Conservation (phyloP, 2,888 invertebrate genomes). For the Holacanthella duospinosa region DNA sequence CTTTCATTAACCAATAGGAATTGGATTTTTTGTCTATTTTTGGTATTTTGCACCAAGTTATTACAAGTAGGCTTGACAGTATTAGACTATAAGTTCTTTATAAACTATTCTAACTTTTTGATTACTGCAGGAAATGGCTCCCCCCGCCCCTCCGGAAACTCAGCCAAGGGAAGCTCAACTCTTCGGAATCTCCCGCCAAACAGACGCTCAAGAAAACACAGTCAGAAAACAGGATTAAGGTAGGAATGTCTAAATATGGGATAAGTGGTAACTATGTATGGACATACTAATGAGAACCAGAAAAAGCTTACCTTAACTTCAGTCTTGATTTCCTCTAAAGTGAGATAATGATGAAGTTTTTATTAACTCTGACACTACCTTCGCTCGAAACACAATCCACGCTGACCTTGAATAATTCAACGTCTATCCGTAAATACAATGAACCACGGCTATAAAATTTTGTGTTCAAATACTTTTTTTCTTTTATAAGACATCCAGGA, state of each 20-base stretch:
- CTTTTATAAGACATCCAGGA: too few relatives aligned
- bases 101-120: conserved; percentile 3
- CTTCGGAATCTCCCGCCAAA: conserved; percentile 17
- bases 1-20: not conserved
- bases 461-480: too few relatives aligned
- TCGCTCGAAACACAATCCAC: too few relatives aligned
- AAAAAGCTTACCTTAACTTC: not conserved
- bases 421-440: too few relatives aligned
- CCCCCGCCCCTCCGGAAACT: conserved; percentile 76
- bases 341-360: not conserved
- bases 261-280: not conserved
- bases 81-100: not conserved
- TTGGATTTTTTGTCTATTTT: not conserved
- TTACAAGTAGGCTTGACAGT: not conserved
- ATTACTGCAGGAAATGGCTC: conserved; percentile 63
- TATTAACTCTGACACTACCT: too few relatives aligned
- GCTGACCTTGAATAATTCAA: too few relatives aligned
- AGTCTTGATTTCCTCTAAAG: too few relatives aligned
- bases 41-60: not conserved
- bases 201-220: conserved; percentile 58
- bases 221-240: conserved; percentile 74
- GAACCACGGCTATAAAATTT: too few relatives aligned
- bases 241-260: conserved; percentile 42
- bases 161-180: conserved; percentile 66
- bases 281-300: not conserved